Percentiles rank a stretch among this genome's conserved stretches.
Conservation (phyloP, 2,797 vertebrate species). For the Oryzias sinensis region DNA sequence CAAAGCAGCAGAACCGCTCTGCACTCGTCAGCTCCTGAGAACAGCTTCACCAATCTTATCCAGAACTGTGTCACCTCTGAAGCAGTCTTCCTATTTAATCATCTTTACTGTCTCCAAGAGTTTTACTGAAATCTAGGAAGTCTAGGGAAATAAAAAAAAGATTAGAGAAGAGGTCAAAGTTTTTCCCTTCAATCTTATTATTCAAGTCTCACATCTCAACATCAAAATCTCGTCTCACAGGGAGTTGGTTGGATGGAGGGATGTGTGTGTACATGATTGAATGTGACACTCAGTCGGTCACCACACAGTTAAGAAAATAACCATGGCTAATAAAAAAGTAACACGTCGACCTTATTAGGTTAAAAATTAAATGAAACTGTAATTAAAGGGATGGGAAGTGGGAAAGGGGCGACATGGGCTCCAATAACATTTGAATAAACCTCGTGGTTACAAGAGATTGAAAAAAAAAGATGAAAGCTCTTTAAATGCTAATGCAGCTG, state of each 20-base stretch:
- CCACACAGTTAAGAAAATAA: constrained; percentile 6
- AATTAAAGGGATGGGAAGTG: not conserved
- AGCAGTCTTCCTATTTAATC: no score
- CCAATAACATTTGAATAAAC: not conserved
- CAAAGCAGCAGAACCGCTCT: no score
- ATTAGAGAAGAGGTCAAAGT: no score
- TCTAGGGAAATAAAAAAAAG: no score
- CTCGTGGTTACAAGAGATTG: not conserved
- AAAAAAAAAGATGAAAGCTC: no score
- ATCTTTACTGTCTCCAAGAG: no score
- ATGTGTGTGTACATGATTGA: not conserved
- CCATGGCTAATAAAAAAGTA: constrained; percentile 2
- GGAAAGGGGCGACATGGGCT: not conserved
- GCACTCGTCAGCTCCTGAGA: no score
- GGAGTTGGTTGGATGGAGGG: not conserved
- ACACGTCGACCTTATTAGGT: constrained; percentile 4
- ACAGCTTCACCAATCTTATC: no score
- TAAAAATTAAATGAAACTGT: constrained; percentile 2
- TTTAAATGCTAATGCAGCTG: no score
- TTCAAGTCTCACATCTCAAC: not conserved
- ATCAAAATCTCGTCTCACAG: not conserved
- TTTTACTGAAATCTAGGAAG: no score
- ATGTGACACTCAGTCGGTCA: constrained; percentile 3
- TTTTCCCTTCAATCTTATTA: no score
- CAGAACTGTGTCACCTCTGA: no score